These are phyloP conservation scores for Chlorops oryzae DNA, from an alignment of 1,140 invertebrate species.

Conservation along the genomic window DNA sequence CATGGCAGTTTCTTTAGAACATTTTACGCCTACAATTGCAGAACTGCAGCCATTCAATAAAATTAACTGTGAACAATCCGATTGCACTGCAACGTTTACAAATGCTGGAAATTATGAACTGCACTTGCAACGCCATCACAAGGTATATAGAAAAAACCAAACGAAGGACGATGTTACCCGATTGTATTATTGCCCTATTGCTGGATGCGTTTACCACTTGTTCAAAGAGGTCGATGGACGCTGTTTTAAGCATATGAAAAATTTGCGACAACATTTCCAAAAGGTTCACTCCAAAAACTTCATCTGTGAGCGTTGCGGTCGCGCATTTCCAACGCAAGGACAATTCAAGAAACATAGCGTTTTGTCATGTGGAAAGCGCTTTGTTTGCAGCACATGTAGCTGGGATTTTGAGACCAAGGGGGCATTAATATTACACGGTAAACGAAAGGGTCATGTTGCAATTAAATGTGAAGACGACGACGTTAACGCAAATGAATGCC, in stretches of 20 bases:
- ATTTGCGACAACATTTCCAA: constrained; percentile 52
- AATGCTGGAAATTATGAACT: constrained; percentile 41
- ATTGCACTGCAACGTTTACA: constrained; percentile 32
- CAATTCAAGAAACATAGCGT: constrained; percentile 49
- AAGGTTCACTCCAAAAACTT: constrained; percentile 56
- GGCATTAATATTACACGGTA: constrained; percentile 55
- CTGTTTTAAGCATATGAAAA: constrained; percentile 36
- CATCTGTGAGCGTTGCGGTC: constrained; percentile 51
- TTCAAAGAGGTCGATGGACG: constrained; percentile 12
- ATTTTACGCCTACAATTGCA: constrained; percentile 8
- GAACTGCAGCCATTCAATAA: constrained; percentile 9
- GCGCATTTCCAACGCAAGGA: constrained; percentile 52
- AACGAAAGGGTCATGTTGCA: constrained; percentile 51
- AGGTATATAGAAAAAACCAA: constrained; percentile 15
- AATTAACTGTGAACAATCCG: constrained; percentile 27
- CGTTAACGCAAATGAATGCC: not conserved
- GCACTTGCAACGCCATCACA: constrained; percentile 40
- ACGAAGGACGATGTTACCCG: not conserved
- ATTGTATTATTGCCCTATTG: constrained; percentile 36
- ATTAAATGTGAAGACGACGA: no score
- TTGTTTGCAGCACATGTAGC: constrained; percentile 51
- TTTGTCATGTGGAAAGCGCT: constrained; percentile 53
- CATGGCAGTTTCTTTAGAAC: no score
- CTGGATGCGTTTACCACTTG: constrained; percentile 30
- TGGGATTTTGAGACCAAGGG: constrained; percentile 53